Percentiles rank a stretch among this genome's conserved stretches.
These are phyloP conservation scores for Cantharis rufa DNA, from an alignment of 2,888 invertebrate species.

Conservation along the genomic window DNA sequence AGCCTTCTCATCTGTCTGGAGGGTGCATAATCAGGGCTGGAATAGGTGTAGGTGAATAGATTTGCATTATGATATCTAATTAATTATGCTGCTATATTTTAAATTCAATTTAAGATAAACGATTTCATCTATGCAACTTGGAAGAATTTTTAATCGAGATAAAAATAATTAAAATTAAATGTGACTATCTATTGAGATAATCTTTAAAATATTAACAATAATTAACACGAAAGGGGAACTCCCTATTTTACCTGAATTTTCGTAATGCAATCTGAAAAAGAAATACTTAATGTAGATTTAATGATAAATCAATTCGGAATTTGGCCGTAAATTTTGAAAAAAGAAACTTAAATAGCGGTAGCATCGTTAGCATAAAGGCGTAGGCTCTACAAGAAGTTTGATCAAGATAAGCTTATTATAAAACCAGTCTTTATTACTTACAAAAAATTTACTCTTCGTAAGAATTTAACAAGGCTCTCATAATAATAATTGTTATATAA, in stretches of 20 bases:
- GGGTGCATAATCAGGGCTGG: too few species aligned
- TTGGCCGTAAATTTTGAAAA: not conserved
- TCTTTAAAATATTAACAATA: not conserved
- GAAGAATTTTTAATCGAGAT: not conserved
- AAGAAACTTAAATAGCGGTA: not conserved
- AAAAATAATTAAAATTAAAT: not conserved
- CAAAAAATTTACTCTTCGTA: not conserved
- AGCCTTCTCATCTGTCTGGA: too few species aligned
- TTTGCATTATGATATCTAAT: too few species aligned
- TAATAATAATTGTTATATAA: not conserved
- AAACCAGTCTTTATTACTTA: conserved; percentile 2
- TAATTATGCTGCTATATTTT: too few species aligned
- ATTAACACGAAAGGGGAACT: not conserved
- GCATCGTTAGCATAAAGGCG: conserved; percentile 1
- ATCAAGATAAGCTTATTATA: not conserved
- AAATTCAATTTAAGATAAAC: not conserved
- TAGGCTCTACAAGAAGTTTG: not conserved
- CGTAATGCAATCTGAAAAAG: not conserved
- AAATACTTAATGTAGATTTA: not conserved
- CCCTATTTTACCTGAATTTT: not conserved
- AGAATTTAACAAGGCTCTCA: not conserved
- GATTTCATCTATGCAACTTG: not conserved
- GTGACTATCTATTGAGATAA: not conserved
- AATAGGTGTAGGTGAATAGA: too few species aligned
- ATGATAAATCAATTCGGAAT: conserved; percentile 1